Evolutionary conservation across 2,113 vertebrate genomes (phyloP), one percentile per base, ranked within the genome.

Genomic region (Eolophus roseicapilla): DNA sequence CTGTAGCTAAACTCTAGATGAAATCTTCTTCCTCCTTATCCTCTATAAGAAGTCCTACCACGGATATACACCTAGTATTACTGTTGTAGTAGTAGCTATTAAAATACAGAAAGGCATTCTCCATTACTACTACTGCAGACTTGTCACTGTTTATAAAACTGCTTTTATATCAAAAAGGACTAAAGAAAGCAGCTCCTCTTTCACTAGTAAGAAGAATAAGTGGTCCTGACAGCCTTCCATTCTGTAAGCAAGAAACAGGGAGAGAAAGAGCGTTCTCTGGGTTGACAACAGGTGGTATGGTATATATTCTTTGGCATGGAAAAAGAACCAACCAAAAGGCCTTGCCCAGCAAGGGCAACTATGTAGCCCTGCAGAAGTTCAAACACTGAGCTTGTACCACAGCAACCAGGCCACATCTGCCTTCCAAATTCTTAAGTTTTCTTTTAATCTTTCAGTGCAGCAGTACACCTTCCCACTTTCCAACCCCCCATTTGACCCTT

Each of bases 191-290:
- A 90, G 47, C 9, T 46, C 1, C 0, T 75, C 67, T 83, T 68
- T n/a, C 7, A 6, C 15, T n/a, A 43, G 11, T 47, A 29, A 59
- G 59, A 81, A n/a, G 25, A 47, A 2, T 19, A 68, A 50, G 60
- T 3, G 20, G 29, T 27, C 41, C 39, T 13, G n/a, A n/a, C 0
- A 0, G 19, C 35, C 60, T 78, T 82, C n/a, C 28, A 70, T 59
- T 74, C 37, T n/a, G n/a, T 17, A 79, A 85, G 55, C 37, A 82
- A 75, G n/a, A 18, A 69, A 80, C 2, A 63, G 37, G 37, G 13
- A 41, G 23, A 60, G 20, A 31, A 80, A 33, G 5, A 35, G 18
- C 2, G 1, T 24, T 67, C 60, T 78, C 46, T 20, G 35, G 33
- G 12, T 5, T 52, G 44, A 37, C 39, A 92, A 50, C 23, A 65